Evolutionary conservation across 2,113 vertebrate genomes (phyloP), one percentile per base, ranked within the genome.

Genomic region (Herpailurus yagouaroundi): DNA sequence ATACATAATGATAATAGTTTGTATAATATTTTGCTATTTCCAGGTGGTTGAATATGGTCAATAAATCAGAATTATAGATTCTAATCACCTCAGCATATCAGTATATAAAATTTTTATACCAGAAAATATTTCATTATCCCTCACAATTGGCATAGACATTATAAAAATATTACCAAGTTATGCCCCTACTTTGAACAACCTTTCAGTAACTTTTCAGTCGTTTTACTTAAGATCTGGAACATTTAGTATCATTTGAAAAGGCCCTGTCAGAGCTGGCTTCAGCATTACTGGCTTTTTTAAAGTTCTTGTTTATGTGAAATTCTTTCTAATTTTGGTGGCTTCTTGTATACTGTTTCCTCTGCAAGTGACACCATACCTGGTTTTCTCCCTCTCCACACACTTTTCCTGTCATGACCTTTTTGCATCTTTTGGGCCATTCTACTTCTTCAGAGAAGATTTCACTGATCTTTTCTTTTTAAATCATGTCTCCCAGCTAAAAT

Each of bases 11-110:
- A 4, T 63, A 68, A 74, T 80, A 60, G 23, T 88, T 93, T 91
- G 25, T 91, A 50, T 91, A 95, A 95, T 94, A 41, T 10, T 89
- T 74, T 79, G 29, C 18, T 80, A 2, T 89, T 97, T 80, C 38
- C n/a, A 74, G 23, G 45, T 74, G n/a, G 13, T 68, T 83, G 27
- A 92, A 4, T 77, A 64, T 96, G 50, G 21, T 45, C 50, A 66
- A 77, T 3, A 94, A 73, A 38, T 82, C 21, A 94, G 15, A 84
- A 81, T 76, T 85, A 68, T 71, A 60, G 23, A 12, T 91, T 96
- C 27, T 8, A 80, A 3, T 76, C 4, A 92, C 7, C 5, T 96
- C 48, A 89, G 18, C 31, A 27, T 66, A 63, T 76, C 57, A 89
- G 12, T 86, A 41, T 63, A 63, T 76, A 52, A 89, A 82, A 36